These are phyloP conservation scores for Pimephales promelas DNA, from an alignment of 2,113 vertebrate genomes.

Conservation along the genomic window DNA sequence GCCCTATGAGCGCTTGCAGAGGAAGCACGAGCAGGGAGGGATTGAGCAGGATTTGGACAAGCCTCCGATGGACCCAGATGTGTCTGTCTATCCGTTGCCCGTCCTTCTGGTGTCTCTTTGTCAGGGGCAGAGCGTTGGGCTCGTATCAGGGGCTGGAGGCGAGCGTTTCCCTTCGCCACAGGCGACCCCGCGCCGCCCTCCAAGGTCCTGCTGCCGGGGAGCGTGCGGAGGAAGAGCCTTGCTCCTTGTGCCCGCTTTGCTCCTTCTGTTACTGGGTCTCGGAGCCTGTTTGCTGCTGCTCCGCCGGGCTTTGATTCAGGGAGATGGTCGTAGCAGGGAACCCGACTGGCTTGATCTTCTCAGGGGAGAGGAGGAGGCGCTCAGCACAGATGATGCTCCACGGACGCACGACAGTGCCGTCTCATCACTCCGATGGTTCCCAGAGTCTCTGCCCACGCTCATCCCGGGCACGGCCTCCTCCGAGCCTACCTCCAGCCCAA, in stretches of 20 bases:
- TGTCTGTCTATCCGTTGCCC: slow-evolving; percentile 47
- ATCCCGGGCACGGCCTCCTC: slow-evolving; percentile 22
- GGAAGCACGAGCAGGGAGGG: slow-evolving; percentile 11
- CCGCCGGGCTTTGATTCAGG: slow-evolving; percentile 48
- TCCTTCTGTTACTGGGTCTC: slow-evolving; percentile 59
- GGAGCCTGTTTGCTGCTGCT: slow-evolving; percentile 57
- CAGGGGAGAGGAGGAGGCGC: slow-evolving; percentile 47
- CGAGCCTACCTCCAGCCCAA: slow-evolving; percentile 37
- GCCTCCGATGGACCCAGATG: slow-evolving; percentile 55
- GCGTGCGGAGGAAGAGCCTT: slow-evolving; percentile 27
- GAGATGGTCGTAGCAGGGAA: slow-evolving; percentile 46
- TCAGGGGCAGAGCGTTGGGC: slow-evolving; percentile 52
- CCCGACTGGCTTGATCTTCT: slow-evolving; percentile 51
- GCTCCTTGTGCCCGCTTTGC: slow-evolving; percentile 47
- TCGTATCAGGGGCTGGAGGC: slow-evolving; percentile 11
- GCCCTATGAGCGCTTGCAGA: slow-evolving; percentile 20
- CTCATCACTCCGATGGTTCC: slow-evolving; percentile 42
- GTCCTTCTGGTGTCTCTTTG: slow-evolving; percentile 55
- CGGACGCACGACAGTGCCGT: slow-evolving; percentile 23
- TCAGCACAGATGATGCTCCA: slow-evolving; percentile 35
- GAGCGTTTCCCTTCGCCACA: slow-evolving; percentile 5
- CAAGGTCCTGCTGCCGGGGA: slow-evolving; percentile 33
- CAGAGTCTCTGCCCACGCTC: slow-evolving; percentile 37
- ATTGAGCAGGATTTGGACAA: slow-evolving; percentile 19
- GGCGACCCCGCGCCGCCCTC: neutral